Evolutionary conservation across 2,797 vertebrate genomes (phyloP), one percentile per base, ranked within the genome.

Genomic region (Synanceia verrucosa): DNA sequence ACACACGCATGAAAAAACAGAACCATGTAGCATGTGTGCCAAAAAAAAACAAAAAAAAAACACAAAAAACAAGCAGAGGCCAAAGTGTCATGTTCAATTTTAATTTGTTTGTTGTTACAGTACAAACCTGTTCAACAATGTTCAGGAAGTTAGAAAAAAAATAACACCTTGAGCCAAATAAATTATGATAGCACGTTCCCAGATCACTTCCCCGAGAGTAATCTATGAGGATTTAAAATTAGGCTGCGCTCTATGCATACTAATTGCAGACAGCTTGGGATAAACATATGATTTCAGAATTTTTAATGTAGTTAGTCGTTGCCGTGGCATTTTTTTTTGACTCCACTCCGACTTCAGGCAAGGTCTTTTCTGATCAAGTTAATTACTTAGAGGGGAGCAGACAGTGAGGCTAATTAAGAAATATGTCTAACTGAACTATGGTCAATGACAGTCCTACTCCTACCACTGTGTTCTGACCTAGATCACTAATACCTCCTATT

Each of bases 371-470:
- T 91, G 87, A 91, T 92, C 81, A 76, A 87, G 83, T 90, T 92
- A 92, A 92, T 94, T 91, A 92, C 93, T 89, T 82, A 82, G 82
- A 91, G 84, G 80, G 65, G 86, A 86, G 89, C 90, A 90, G 90
- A 89, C 92, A 91, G 89, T 84, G 90, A 84, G 84, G 91, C 90
- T 93, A 93, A 94, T 94, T 89, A 91, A 91, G 88, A 92, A 92
- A 90, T 89, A 92, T 88, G 90, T 91, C 88, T 57, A 61, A 82
- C 73, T 88, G 87, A 84, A 89, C 85, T 81, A 67, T 86, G 88
- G 91, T 93, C 91, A 92, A 88, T 90, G 90, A 86, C 89, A 83
- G 89, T 71, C 76, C 62, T 52, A 78, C 80, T 86, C 73, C 88
- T 81, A 87, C 86, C 78, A 85, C 86, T 82, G 86, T 78, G 87